Base-by-base conservation (phyloP, 2,113 vertebrate species). In the Plectropomus leopardus region DNA sequence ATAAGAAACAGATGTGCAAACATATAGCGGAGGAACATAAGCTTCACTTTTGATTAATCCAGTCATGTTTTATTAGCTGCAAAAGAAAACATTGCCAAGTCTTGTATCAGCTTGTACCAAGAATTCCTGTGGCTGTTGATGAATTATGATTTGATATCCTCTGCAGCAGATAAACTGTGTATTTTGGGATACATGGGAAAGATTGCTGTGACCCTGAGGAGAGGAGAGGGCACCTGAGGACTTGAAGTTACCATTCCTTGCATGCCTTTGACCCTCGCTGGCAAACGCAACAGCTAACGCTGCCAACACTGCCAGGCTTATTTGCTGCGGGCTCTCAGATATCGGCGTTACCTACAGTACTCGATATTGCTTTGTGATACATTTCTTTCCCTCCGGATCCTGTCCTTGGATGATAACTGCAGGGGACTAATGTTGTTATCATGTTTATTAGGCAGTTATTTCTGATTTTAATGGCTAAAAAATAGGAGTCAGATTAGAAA, bases 371-470 rank as follows among this genome's bases (percentile, higher is more conserved):
- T 78, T 73, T 73, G 53, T 83, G 74, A 54, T 83, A 64, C 54
- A 57, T 67, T 80, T 76, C 47, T 51, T 51, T 55, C 59, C 36
- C 36, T 74, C 50, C 34, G 23, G 32, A 82, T 63, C 28, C 15
- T 57, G 80, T 77, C 91, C 89, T 93, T 95, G 87, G 83, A 60
- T 63, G 73, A 79, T 61, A 82, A 54, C 55, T 82, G 83, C 55
- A 34, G 23, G 30, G 42, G 32, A 80, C 72, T 72, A 73, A 83
- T 51, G 78, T 82, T 54, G 47, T 65, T 78, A 15, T 44, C 15
- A 28, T 58, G 28, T 74, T 87, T 84, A 86, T 83, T 73, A 72
- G 69, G 66, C 8, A 6, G 5, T 76, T 47, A 72, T 74, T 75
- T 57, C 7, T 45, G 36, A 86, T 88, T 40, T 74, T 21, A 28